Conservation (phyloP, 2,888 invertebrate species). For the Eumerus sabulonum region DNA sequence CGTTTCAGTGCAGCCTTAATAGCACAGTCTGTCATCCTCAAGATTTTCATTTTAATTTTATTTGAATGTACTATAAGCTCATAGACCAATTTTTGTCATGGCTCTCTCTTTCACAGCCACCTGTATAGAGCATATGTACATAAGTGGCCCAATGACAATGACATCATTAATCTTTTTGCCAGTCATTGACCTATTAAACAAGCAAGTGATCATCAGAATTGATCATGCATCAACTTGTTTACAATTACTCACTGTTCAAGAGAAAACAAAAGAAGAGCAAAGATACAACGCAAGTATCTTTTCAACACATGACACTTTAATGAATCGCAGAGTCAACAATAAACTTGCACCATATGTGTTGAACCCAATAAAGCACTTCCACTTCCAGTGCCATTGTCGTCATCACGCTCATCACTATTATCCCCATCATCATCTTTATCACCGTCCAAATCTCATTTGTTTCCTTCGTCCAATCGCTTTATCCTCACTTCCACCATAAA, state of each 20-base stretch:
- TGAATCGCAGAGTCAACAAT: slow-evolving; percentile 70
- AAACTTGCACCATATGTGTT: slow-evolving; percentile 50
- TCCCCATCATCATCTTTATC: not conserved
- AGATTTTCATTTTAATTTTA: too few relatives aligned
- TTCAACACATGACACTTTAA: slow-evolving; percentile 75
- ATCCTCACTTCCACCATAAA: slow-evolving; percentile 10
- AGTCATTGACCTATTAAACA: slow-evolving; percentile 38
- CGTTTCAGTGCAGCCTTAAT: too few relatives aligned
- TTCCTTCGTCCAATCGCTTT: not conserved
- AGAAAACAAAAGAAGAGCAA: slow-evolving; percentile 11
- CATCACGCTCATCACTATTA: not conserved
- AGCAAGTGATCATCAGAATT: not conserved
- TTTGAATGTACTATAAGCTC: too few relatives aligned
- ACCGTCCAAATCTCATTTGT: not conserved
- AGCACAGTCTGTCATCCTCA: too few relatives aligned
- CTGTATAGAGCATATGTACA: too few relatives aligned
- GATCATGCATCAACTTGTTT: slow-evolving; percentile 42
- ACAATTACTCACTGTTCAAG: slow-evolving; percentile 21
- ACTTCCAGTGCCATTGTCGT: slow-evolving; percentile 13
- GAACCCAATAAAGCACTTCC: slow-evolving; percentile 21
- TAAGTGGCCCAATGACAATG: too few relatives aligned
- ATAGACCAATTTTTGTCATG: too few relatives aligned
- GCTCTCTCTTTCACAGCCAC: too few relatives aligned
- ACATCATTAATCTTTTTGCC: too few relatives aligned
- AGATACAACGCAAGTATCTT: slow-evolving; percentile 18